Base-by-base conservation (phyloP, 2,888 invertebrate species). In the Sminthurinus aureus region DNA sequence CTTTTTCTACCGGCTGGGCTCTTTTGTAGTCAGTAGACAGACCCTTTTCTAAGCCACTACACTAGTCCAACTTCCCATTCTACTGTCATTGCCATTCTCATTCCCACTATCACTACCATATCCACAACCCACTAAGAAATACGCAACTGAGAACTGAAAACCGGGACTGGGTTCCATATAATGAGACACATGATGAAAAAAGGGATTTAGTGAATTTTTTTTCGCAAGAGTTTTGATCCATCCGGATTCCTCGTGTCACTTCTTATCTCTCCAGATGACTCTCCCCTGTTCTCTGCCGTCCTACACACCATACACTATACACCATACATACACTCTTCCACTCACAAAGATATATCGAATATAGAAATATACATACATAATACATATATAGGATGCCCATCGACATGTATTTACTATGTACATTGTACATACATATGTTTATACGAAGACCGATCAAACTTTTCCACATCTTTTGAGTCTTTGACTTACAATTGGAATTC, bases 151-250 rank as follows among this genome's bases (percentile, higher is more conserved):
- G 69, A 69, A 20, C 18, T 50, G 75, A 6, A 6, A 38, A 38
- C 38, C 6, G 38, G 38, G 38, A 38, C 38, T 20, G 76, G 76
- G 52, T 76, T 76, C 58, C 52, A 76, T 58, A 76, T 76, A 66
- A 66, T 26, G 75, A 64, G 64, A 26, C 22, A 75, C 52, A 64
- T 82, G 69, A 79, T 52, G 71, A 71, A 79, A 67, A 82, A 82
- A 82, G 76, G 38, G 76, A 82, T 75, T 82, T 75, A 75, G 66
- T 75, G 76, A 82, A 76, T 75, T 75, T 82, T 75, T 75, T 82
- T 76, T 64, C 38, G 66, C 64, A 67, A 82, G 75, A 76, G 66
- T 82, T 75, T 38, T 76, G 75, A 75, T 82, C 81, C 81, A 66
- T 74, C 50, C 67, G 81, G 81, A 73, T 82, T 76, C 76, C 24